Percentiles rank a stretch among this genome's conserved stretches.
phyloP scores from a whole-genome alignment of 2,113 vertebrate species.

The Lutjanus erythropterus region DNA sequence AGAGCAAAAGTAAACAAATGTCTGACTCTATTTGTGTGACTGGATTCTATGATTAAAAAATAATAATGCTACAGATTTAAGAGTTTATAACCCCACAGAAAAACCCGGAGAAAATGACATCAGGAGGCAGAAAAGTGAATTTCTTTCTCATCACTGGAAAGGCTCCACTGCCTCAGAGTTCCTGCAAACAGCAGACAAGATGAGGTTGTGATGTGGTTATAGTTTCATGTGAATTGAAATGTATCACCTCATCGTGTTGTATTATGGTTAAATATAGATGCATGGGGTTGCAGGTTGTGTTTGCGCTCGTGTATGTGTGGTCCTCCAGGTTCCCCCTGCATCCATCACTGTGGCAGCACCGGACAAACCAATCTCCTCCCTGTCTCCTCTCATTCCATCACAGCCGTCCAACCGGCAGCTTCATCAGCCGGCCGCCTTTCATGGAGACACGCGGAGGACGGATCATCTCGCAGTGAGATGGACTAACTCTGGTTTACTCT shows the following conservation, averaged over 20 bases:
- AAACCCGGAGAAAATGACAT: neutral
- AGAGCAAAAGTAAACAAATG: neutral
- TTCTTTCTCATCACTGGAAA: neutral
- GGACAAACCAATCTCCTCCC: constrained; percentile 75
- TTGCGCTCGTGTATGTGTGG: constrained; percentile 32
- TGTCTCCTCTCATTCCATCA: constrained; percentile 73
- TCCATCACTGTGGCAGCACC: constrained; percentile 72
- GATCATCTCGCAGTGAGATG: constrained; percentile 16
- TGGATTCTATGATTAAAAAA: neutral
- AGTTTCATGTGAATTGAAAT: constrained; percentile 65
- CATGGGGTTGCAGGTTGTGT: constrained; percentile 22
- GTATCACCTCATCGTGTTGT: constrained; percentile 68
- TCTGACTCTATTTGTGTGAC: neutral
- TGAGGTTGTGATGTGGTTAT: constrained; percentile 37
- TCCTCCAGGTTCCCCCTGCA: constrained; percentile 55
- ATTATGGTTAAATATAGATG: constrained; percentile 65
- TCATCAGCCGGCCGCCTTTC: constrained; percentile 49
- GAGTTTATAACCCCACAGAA: neutral
- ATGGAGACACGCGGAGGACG: constrained; percentile 33
- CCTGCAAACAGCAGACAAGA: neutral
- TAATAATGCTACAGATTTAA: neutral
- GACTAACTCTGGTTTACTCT: constrained; percentile 21
- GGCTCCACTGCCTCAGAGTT: constrained; percentile 12
- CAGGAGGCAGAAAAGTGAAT: constrained; percentile 1
- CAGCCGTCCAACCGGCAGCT: constrained; percentile 38